Conservation (phyloP, 37 sponge, comb jelly and placozoan genomes). For the Haliclona indistincta region DNA sequence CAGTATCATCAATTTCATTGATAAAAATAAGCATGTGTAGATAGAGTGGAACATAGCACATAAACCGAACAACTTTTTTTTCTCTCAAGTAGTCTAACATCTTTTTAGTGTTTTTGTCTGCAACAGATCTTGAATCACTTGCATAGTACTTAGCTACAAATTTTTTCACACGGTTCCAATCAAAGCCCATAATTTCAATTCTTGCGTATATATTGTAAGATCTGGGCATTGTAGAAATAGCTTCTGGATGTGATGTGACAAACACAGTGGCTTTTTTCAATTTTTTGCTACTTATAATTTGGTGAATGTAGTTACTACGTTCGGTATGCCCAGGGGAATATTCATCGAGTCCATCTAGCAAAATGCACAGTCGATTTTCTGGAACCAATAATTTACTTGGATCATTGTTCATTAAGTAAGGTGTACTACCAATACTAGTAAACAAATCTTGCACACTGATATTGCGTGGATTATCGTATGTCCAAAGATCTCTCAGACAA, state of each 20-base stretch:
- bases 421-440: too few species aligned
- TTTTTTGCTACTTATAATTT: background rate
- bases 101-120: background rate
- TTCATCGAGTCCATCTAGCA: background rate
- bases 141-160: background rate
- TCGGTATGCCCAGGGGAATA: too few species aligned
- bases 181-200: background rate
- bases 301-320: background rate
- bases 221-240: background rate
- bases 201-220: background rate
- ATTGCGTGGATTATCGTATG: too few species aligned
- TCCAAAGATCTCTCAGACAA: background rate
- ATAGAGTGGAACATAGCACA: background rate
- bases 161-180: background rate
- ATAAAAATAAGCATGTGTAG: background rate
- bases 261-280: background rate
- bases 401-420: background rate
- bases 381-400: background rate
- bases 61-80: background rate
- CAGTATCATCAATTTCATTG: background rate
- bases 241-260: background rate
- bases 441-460: too few species aligned
- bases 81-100: background rate
- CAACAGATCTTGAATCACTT: too few species aligned
- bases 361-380: background rate